Percentiles rank a stretch among this genome's conserved stretches.
These are phyloP conservation scores for Xiphophorus couchianus DNA, from an alignment of 2,113 vertebrate species.

Conservation along the genomic window DNA sequence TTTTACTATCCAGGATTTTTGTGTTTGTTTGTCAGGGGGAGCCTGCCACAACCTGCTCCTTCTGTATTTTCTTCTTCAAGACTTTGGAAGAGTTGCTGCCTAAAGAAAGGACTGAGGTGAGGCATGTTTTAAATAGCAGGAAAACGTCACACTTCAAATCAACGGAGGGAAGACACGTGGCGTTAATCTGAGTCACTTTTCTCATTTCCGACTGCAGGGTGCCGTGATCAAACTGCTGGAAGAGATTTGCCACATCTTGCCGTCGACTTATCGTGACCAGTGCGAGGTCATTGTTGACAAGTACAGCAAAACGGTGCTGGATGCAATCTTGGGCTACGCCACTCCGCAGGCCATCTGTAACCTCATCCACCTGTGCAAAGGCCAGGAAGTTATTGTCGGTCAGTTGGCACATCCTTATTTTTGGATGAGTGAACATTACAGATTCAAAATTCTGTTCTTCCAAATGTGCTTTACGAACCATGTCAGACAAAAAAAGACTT, in stretches of 20 bases:
- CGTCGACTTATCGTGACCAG: slow-evolving; percentile 53
- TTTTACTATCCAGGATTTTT: neutral
- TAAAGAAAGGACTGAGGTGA: slow-evolving; percentile 73
- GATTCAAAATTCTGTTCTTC: too few relatives aligned
- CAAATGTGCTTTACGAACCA: too few relatives aligned
- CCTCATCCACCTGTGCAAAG: slow-evolving; percentile 78
- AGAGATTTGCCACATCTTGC: slow-evolving; percentile 80
- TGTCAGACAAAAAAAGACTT: too few relatives aligned
- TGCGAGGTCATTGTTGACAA: slow-evolving; percentile 80
- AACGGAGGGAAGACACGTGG: neutral
- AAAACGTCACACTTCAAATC: neutral
- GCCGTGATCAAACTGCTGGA: slow-evolving; percentile 65
- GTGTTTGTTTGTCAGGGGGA: slow-evolving; percentile 41
- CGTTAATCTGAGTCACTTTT: neutral
- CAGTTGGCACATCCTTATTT: slow-evolving; percentile 6
- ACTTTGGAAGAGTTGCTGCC: slow-evolving; percentile 70
- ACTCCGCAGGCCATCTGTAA: slow-evolving; percentile 84
- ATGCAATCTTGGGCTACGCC: slow-evolving; percentile 74
- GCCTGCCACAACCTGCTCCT: slow-evolving; percentile 46
- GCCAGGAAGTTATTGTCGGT: slow-evolving; percentile 53
- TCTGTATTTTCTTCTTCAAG: slow-evolving; percentile 73
- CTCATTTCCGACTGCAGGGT: slow-evolving; percentile 51
- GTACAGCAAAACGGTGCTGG: slow-evolving; percentile 75
- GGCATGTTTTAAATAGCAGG: neutral
- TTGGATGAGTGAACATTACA: too few relatives aligned